Base-by-base conservation (phyloP, 2,888 invertebrate species). In the Epinotia bilunana region DNA sequence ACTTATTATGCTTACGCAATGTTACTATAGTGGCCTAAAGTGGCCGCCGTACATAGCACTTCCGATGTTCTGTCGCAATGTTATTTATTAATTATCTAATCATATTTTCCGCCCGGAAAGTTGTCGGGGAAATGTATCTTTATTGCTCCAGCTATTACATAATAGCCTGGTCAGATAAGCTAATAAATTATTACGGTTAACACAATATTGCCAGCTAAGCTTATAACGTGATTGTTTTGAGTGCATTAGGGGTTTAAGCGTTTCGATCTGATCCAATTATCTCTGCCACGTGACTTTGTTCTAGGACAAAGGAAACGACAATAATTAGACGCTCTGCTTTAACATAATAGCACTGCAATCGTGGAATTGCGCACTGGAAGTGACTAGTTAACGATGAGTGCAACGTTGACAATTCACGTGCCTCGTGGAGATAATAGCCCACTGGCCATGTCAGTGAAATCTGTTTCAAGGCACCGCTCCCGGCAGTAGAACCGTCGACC, bases 381-480 rank as follows among this genome's bases (percentile, higher is more conserved):
- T 65, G 62, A 75, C 70, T 74, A 74, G 72, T 76, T 70, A 77
- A 71, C 39, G 78, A 73, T 77, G 77, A 78, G 73, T 78, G 78
- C 79, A 79, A 61, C 53, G 63, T 80, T 79, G 84, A 80, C 81
- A 82, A 82, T 80, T 78, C 77, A 80, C 80, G 76, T 79, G 76
- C 70, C 55, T 67, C 53, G 69, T 68, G 53, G 16, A 49, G 49
- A 5, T 53, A 53, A 53, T 23, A 69, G 46, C 61, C 53, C 23
- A 67, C 49, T 64, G 65, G 63, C 74, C 73, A 79, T 80, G 77
- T 73, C 79, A 69, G 33, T 74, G 73, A 75, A 80, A 80, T 84
- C 85, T 87, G 87, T 87, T 87, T 82, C 78, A 77, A 77, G 79
- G 63, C 62, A 61, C 68, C 60, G 65, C 55, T 73, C 82, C 82